Base-by-base conservation (phyloP, 2,888 invertebrate genomes). In the Nephrotoma appendiculata region DNA sequence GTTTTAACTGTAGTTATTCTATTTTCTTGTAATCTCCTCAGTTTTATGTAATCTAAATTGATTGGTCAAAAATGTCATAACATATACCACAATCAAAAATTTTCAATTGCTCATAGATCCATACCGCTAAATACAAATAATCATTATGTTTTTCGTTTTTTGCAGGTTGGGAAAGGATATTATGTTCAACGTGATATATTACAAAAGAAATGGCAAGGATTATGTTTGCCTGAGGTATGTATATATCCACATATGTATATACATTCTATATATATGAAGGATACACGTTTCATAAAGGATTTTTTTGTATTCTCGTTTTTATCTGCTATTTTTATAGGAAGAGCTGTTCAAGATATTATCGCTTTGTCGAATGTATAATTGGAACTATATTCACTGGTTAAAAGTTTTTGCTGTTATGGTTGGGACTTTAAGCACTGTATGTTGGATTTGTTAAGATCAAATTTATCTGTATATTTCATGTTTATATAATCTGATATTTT, bases 351-450 rank as follows among this genome's bases (percentile, higher is more conserved):
- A 96, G 88, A 93, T 97, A 83, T 91, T 96, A 87, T 94, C 95
- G 88, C 93, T 96, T 19, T 96, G 96, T 4, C 94, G 94, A 88
- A 89, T 89, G 89, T 87, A 89, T 85, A 87, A 89, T 88, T 89
- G 89, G 89, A 87, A 88, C 83, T 88, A 93, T 2, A 94, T 97
- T 52, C 94, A 95, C 15, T 95, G 95, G 92, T 91, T 95, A 87
- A 94, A 95, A 88, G 96, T 97, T 89, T 92, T 97, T 43, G 95
- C 95, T 0, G 93, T 97, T 0, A 96, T 96, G 88, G 94, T 94
- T 0, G 95, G 94, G 0, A 91, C 95, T 87, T 89, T 96, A 48
- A 94, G 94, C 45, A 94, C 95, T 90, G 95, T 94, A 90, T 90
- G 89, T 71, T 71, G 9, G 31, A 31, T 15, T 3, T 15, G 5